Base-by-base conservation (phyloP, 1,140 invertebrate genomes). In the Lutraria rhynchaena region DNA sequence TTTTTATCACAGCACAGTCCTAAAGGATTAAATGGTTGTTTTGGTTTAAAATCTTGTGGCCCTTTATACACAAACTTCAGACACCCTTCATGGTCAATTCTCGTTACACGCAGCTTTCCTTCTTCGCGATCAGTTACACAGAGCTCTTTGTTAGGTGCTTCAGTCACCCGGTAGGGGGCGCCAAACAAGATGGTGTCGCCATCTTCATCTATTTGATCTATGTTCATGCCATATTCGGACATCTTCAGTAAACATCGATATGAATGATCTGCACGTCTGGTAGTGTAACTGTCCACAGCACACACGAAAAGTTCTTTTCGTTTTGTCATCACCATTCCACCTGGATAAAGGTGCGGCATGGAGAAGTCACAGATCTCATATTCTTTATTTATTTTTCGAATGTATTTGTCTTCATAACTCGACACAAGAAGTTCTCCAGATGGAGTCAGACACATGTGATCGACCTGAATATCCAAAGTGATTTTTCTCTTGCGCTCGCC, bases 231-330 rank as follows among this genome's bases (percentile, higher is more conserved):
- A 31, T 75, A 57, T 58, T 87, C 83, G 13, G 81, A 85, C 44
- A 87, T 83, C 41, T 83, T 69, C 9, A 87, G 76, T 13, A 87
- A 41, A 65, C 84, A 84, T 15, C 86, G 27, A 27, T 76, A 41
- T 13, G 86, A 87, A 27, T 73, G 61, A 0, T 71, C 46, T 17
- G 78, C 57, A 37, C 86, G 51, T 7, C 83, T 81, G 17, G 86
- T 87, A 3, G 84, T 83, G 76, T 87, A 87, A 61, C 86, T 87
- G 37, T 87, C 86, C 15, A 87, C 86, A 7, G 86, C 83, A 51
- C 83, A 85, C 5, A 87, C 86, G 3, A 85, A 76, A 4, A 87
- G 73, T 65, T 87, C 82, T 24, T 87, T 85, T 49, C 73, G 46
- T 67, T 85, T 87, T 3, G 74, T 83, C 75, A 83, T 83, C 2